phyloP scores from a whole-genome alignment of 2,797 vertebrate genomes.

The Tamandua tetradactyla region DNA sequence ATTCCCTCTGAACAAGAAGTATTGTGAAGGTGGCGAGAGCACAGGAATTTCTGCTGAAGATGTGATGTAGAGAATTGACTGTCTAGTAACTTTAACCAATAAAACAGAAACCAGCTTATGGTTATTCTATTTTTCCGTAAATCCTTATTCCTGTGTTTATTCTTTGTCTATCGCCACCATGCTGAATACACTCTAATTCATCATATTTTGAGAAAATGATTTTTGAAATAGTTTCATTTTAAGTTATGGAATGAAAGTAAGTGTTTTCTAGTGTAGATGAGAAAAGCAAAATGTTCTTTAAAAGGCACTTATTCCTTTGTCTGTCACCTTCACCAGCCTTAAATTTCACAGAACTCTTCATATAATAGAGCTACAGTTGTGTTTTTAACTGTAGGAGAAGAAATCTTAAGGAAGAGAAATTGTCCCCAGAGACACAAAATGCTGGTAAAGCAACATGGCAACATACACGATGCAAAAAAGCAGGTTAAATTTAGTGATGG shows the following conservation, averaged over 20 bases:
- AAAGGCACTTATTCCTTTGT: not conserved
- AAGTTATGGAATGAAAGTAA: not conserved
- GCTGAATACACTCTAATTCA: not conserved
- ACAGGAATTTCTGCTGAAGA: not conserved
- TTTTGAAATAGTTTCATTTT: constrained; percentile 11
- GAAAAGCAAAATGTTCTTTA: not conserved
- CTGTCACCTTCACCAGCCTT: not conserved
- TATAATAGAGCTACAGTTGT: not conserved
- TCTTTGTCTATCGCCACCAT: not conserved
- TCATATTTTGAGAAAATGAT: not conserved
- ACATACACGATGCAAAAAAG: not conserved
- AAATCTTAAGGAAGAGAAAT: constrained; percentile 6
- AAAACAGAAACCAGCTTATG: not conserved
- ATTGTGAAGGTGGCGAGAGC: not conserved
- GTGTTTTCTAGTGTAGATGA: not conserved
- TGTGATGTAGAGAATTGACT: not conserved
- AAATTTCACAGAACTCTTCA: not conserved
- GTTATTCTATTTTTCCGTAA: not conserved
- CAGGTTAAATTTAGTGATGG: constrained; percentile 68
- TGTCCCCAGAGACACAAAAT: not conserved
- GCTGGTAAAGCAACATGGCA: constrained; percentile 31
- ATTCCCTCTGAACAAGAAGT: not conserved
- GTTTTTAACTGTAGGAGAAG: constrained; percentile 51
- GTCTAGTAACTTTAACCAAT: not conserved
- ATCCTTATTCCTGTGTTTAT: not conserved